Evolutionary conservation across 2,888 invertebrate genomes (phyloP), one percentile per base, ranked within the genome.

Genomic region (Lamellibrachia satsuma): DNA sequence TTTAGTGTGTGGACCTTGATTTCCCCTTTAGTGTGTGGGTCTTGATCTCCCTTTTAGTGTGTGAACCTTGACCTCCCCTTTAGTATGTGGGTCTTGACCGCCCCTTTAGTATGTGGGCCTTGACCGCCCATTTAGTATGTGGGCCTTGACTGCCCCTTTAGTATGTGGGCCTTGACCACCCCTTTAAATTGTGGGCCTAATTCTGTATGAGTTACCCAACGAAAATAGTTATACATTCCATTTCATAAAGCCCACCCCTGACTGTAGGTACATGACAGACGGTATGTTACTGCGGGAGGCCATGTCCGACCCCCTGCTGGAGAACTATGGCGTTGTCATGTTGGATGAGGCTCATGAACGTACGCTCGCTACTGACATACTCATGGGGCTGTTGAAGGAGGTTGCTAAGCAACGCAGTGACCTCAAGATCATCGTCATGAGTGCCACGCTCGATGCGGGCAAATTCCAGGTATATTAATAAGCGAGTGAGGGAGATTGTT

Each of bases 211-310:
- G 3, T 3, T 55, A 55, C 75, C n/a, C 22, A 75, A n/a, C 22
- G 75, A 39, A 39, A 39, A 39, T 39, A 39, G 39, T 39, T 39
- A 39, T 39, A 39, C 39, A 39, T 39, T 39, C 39, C 39, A 39
- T 39, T 39, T 39, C 0, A 39, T 39, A 39, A 39, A 39, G 39
- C 39, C 39, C 39, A 39, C 39, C 39, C 52, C 9, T 57, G 52
- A 15, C 52, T 90, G 91, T 90, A 75, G 98, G 96, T 99, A 99
- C 96, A 99, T 99, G 99, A 99, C 99, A 22, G 99, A 99, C 95
- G 99, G 99, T 98, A 99, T 99, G 99, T 97, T 99, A 96, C 97
- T 99, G 60, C 97, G 99, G 93, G 99, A 99, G 97, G 99, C 99
- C 0, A 99, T 99, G 99, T 99, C 99, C 0, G 99, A 99, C 96